These are phyloP conservation scores for Sprattus sprattus DNA, from an alignment of 2,113 vertebrate genomes.

Conservation along the genomic window DNA sequence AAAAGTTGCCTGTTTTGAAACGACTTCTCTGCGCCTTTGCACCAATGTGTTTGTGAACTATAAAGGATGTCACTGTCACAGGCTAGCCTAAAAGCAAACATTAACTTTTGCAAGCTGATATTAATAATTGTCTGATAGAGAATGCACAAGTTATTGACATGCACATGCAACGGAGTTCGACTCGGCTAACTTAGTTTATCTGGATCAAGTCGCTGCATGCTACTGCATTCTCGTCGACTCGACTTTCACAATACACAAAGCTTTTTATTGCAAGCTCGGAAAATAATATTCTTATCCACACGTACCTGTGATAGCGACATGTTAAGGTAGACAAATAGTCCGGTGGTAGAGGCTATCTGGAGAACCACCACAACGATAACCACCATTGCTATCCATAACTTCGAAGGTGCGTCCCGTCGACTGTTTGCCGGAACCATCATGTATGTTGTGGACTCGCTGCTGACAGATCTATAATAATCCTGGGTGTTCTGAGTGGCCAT, in stretches of 20 bases:
- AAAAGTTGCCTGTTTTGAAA: background rate
- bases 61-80: background rate
- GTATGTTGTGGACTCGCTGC: conserved; percentile 79
- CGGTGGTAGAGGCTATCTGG: conserved; percentile 77
- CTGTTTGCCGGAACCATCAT: conserved; percentile 76
- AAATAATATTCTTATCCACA: background rate
- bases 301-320: conserved; percentile 79
- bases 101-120: background rate
- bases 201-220: conserved; percentile 3
- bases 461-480: conserved; percentile 78
- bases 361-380: conserved; percentile 76
- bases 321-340: conserved; percentile 78
- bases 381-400: conserved; percentile 76
- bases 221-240: background rate
- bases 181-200: background rate
- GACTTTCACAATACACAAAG: background rate
- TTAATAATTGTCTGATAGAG: background rate
- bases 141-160: background rate
- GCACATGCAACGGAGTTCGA: background rate
- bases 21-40: background rate
- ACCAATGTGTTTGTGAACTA: background rate
- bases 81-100: background rate
- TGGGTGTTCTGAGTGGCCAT: conserved; percentile 77
- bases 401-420: conserved; percentile 65
- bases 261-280: background rate